phyloP scores from a whole-genome alignment of 2,113 vertebrate genomes.

The Takifugu flavidus region DNA sequence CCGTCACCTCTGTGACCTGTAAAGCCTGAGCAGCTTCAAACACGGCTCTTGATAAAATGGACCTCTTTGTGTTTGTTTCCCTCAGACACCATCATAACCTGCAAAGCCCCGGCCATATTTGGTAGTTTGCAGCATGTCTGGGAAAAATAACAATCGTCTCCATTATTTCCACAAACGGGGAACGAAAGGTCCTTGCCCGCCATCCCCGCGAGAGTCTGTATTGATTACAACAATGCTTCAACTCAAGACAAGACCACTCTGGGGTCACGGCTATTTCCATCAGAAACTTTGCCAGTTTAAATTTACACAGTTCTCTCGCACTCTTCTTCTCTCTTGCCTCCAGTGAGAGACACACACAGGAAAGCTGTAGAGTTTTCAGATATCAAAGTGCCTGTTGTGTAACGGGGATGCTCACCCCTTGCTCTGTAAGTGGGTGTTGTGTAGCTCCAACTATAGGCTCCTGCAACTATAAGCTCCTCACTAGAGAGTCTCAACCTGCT shows the following conservation, averaged over 20 bases:
- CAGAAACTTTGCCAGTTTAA: conserved; percentile 80
- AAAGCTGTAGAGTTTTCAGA: conserved; percentile 65
- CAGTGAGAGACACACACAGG: conserved; percentile 67
- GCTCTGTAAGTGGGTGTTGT: conserved; percentile 78
- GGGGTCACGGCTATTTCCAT: conserved; percentile 78
- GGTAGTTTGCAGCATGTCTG: conserved; percentile 74
- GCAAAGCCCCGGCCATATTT: conserved; percentile 71
- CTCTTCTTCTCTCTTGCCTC: conserved; percentile 63
- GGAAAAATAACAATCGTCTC: conserved; percentile 76
- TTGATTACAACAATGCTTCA: conserved; percentile 82
- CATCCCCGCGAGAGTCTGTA: conserved; percentile 72
- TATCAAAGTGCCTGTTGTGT: conserved; percentile 73
- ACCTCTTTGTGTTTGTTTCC: conserved; percentile 68
- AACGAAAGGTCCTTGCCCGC: conserved; percentile 77
- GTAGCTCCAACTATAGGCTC: conserved; percentile 73
- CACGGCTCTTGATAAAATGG: conserved; percentile 67
- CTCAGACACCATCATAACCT: conserved; percentile 71
- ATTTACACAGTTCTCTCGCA: conserved; percentile 71
- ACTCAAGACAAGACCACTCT: conserved; percentile 74
- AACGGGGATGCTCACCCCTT: conserved; percentile 73
- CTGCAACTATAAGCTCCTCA: conserved; percentile 66
- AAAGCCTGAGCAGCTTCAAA: conserved; percentile 66
- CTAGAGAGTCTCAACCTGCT: conserved; percentile 70
- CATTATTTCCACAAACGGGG: conserved; percentile 78
- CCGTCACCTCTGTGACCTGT: conserved; percentile 57